Conservation (phyloP, 2,888 invertebrate species). For the Cylindroiulus punctatus region DNA sequence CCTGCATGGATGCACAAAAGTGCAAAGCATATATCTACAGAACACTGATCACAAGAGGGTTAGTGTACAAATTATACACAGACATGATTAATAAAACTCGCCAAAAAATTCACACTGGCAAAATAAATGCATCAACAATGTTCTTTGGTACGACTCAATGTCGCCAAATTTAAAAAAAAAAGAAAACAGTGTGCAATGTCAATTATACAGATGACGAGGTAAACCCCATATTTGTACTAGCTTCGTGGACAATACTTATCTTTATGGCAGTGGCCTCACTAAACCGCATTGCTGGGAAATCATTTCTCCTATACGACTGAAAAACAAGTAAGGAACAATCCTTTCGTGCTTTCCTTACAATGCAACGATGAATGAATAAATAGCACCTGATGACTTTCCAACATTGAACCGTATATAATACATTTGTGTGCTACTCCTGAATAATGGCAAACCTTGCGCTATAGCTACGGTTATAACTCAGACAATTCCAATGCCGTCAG, state of each 20-base stretch:
- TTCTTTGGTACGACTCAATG: slow-evolving; percentile 41
- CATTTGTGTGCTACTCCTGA: not conserved
- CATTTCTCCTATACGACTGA: not conserved
- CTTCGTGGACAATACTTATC: slow-evolving; percentile 42
- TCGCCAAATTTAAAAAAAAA: slow-evolving; percentile 35
- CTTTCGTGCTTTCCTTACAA: not conserved
- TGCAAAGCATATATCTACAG: slow-evolving; percentile 29
- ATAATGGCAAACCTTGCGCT: not conserved
- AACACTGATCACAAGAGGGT: slow-evolving; percentile 37
- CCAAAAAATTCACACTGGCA: slow-evolving; percentile 14
- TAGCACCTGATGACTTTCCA: slow-evolving; percentile 12
- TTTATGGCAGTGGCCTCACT: slow-evolving; percentile 32
- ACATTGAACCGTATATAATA: not conserved
- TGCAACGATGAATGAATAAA: slow-evolving; percentile 30
- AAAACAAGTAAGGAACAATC: slow-evolving; percentile 24
- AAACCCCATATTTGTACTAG: slow-evolving; percentile 37
- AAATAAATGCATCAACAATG: slow-evolving; percentile 45
- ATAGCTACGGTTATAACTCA: not conserved
- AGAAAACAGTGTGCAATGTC: not conserved
- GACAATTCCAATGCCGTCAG: not conserved
- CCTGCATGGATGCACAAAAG: slow-evolving; percentile 25
- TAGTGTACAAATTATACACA: slow-evolving; percentile 39
- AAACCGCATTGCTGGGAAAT: slow-evolving; percentile 20
- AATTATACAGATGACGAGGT: slow-evolving; percentile 47
- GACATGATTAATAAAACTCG: slow-evolving; percentile 14